Conservation (phyloP, 2,113 vertebrate species). For the Calypte anna region DNA sequence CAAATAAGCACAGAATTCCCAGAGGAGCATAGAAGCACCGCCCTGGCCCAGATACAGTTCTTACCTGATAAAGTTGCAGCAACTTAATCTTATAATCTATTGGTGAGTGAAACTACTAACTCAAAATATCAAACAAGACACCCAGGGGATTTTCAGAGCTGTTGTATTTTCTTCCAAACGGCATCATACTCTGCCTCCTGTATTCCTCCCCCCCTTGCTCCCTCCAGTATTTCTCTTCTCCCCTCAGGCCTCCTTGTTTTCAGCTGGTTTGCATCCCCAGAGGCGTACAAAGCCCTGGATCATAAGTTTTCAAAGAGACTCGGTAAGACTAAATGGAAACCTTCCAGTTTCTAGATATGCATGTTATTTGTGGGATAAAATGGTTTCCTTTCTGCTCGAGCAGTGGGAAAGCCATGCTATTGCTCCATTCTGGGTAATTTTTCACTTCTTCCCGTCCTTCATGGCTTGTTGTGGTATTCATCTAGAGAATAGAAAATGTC, state of each 20-base stretch:
- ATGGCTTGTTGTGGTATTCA: background rate
- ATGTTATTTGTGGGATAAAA: background rate
- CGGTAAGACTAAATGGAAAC: background rate
- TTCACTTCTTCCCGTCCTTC: background rate
- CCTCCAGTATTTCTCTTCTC: background rate
- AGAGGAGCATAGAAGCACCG: background rate
- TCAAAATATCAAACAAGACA: background rate
- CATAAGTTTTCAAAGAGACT: background rate
- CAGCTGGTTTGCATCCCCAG: background rate
- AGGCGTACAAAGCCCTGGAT: background rate
- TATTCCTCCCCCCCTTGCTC: background rate
- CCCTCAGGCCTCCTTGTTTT: background rate
- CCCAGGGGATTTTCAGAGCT: background rate
- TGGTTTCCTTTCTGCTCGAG: background rate
- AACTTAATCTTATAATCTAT: background rate
- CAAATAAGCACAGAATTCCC: background rate
- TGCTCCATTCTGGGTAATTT: background rate
- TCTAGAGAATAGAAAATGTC: background rate
- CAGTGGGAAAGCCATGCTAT: background rate
- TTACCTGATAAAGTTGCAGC: background rate
- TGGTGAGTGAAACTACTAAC: background rate
- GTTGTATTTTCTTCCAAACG: background rate
- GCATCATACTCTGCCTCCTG: accelerated
- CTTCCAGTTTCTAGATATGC: background rate
- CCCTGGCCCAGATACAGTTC: background rate